Evolutionary conservation across 1,140 invertebrate species (phyloP).

Genomic region (Drosophila kepulauana): DNA sequence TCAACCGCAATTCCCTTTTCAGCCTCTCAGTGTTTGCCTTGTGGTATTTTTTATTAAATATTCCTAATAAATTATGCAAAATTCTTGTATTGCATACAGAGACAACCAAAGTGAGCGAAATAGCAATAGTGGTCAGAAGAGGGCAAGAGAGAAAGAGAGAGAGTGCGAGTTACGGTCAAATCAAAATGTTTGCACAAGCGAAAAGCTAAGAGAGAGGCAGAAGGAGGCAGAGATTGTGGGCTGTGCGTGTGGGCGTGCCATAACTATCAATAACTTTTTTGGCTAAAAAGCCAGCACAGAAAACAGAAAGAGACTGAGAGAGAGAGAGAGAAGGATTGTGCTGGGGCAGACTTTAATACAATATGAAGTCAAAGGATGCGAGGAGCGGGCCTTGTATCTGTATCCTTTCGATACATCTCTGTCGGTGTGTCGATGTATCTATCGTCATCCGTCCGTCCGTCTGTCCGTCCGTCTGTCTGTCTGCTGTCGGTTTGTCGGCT

Average conservation of each 20-base stretch:
- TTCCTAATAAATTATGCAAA: slow-evolving; percentile 82
- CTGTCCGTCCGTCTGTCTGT: neutral
- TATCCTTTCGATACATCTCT: slow-evolving; percentile 45
- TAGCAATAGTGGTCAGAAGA: neutral
- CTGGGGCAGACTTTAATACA: slow-evolving; percentile 60
- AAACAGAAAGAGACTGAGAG: neutral
- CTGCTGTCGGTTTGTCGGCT: neutral
- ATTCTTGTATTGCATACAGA: slow-evolving; percentile 68
- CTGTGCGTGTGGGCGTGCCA: slow-evolving; percentile 64
- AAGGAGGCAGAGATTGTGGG: neutral
- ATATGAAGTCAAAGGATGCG: slow-evolving; percentile 70
- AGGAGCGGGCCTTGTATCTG: slow-evolving; percentile 47
- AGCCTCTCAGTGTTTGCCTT: slow-evolving; percentile 64
- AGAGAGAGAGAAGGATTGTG: neutral
- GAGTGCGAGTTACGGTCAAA: slow-evolving; percentile 54
- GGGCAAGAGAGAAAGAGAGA: slow-evolving; percentile 5
- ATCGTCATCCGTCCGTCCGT: neutral
- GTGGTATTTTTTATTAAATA: slow-evolving; percentile 82
- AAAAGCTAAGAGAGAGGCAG: neutral
- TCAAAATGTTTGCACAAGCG: slow-evolving; percentile 54
- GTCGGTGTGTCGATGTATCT: neutral
- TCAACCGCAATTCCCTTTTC: slow-evolving; percentile 47
- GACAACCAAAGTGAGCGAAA: slow-evolving; percentile 22
- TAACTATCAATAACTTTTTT: slow-evolving; percentile 77
- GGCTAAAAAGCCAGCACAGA: slow-evolving; percentile 49